Percentiles rank a stretch among this genome's conserved stretches.
Conservation (phyloP, 2,888 invertebrate genomes). For the Callimorpha dominula region DNA sequence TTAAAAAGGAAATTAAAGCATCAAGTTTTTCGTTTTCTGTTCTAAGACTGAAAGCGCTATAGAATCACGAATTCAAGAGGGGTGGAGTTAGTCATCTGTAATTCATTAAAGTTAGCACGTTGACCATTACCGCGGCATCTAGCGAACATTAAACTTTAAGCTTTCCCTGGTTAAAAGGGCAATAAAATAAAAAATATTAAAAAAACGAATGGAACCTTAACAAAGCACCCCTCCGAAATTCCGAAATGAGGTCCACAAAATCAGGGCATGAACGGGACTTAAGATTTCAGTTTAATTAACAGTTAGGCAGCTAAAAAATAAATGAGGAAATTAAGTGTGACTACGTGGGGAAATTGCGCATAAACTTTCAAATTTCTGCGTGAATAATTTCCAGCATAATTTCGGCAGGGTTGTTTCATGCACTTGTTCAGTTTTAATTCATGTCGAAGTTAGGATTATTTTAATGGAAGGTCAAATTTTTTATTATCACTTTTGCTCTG, state of each 20-base stretch:
- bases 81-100: constrained; percentile 79
- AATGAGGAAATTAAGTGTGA: constrained; percentile 54
- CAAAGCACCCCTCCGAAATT: constrained; percentile 54
- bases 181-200: constrained; percentile 77
- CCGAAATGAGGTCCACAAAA: constrained; percentile 48
- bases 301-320: constrained; percentile 55
- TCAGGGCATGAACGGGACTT: constrained; percentile 53
- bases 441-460: background rate
- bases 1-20: constrained; percentile 61
- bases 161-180: constrained; percentile 74
- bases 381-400: constrained; percentile 45
- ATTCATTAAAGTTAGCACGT: constrained; percentile 83
- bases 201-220: constrained; percentile 63
- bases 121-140: constrained; percentile 75
- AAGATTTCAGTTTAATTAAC: constrained; percentile 70
- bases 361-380: constrained; percentile 47
- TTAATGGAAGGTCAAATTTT: background rate
- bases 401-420: constrained; percentile 23
- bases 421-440: constrained; percentile 11
- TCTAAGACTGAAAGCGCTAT: constrained; percentile 76
- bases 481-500: background rate
- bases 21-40: constrained; percentile 74
- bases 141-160: constrained; percentile 71
- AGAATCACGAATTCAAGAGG: constrained; percentile 78
- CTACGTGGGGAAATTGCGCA: constrained; percentile 51